phyloP scores from a whole-genome alignment of 23 tunicate species.

The Oikopleura dioica region DNA sequence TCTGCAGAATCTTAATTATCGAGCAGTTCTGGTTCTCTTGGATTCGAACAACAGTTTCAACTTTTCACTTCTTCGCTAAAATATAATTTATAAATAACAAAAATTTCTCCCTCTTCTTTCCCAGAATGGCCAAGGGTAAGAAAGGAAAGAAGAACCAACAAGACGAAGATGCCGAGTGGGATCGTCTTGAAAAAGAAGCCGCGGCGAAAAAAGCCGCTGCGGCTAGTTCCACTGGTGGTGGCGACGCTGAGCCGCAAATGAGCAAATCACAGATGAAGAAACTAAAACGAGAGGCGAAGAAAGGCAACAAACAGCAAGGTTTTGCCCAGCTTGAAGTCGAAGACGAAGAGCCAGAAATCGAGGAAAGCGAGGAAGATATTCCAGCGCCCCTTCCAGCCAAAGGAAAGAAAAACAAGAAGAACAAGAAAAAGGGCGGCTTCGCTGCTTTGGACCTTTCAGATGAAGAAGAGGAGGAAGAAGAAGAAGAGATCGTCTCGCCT shows the following conservation, averaged over 20 bases:
- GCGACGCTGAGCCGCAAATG: neutral
- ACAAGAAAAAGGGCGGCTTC: neutral
- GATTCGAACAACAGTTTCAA: too few relatives aligned
- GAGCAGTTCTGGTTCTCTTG: too few relatives aligned
- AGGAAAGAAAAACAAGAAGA: neutral
- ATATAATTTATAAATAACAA: neutral
- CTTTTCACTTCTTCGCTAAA: too few relatives aligned
- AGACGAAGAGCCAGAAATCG: neutral
- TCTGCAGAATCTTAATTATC: too few relatives aligned
- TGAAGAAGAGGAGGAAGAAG: neutral
- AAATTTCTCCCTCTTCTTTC: neutral
- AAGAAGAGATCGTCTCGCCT: neutral
- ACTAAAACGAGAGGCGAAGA: neutral
- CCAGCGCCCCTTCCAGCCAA: neutral
- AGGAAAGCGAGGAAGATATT: neutral
- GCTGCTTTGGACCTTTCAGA: neutral
- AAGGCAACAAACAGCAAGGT: neutral
- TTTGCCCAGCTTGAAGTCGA: neutral
- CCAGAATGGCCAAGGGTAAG: conserved; percentile 5
- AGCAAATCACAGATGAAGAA: neutral
- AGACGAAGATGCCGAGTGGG: conserved; percentile 10
- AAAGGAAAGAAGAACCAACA: conserved; percentile 6
- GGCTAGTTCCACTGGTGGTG: neutral
- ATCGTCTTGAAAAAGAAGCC: neutral
- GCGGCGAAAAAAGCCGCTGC: neutral